A percentile compares a stretch with the other conserved stretches of the same genome.
phyloP scores from a whole-genome alignment of 1,140 invertebrate species.

The Ips nitidus region DNA sequence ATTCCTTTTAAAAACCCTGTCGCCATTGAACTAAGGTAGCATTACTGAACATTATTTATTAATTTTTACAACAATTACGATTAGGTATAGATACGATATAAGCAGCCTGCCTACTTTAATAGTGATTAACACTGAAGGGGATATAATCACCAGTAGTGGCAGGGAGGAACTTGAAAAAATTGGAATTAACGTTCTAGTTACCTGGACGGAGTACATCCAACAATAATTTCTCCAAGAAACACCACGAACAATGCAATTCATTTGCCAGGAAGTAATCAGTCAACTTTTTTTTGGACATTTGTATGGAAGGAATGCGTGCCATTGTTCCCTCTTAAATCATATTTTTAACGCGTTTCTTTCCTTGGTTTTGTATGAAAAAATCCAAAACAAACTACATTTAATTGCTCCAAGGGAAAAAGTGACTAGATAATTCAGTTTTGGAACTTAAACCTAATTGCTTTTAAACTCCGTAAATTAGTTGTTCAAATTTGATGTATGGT shows the following conservation, averaged over 20 bases:
- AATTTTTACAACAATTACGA: background rate
- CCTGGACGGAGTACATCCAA: constrained; percentile 39
- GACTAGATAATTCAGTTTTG: too few species aligned
- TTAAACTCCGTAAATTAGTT: too few species aligned
- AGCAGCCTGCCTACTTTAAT: constrained; percentile 29
- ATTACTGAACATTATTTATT: background rate
- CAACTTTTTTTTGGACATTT: constrained; percentile 12
- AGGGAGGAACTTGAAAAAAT: constrained; percentile 30
- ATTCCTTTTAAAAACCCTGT: constrained; percentile 25
- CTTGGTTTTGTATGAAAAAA: background rate
- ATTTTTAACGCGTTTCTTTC: constrained; percentile 5
- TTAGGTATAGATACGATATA: constrained; percentile 30
- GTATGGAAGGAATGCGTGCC: background rate
- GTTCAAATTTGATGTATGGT: too few species aligned
- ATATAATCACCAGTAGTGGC: constrained; percentile 34
- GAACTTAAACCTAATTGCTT: too few species aligned
- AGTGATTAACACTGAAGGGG: constrained; percentile 34
- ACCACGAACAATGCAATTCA: background rate
- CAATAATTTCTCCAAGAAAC: constrained; percentile 6
- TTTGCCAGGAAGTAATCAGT: constrained; percentile 6
- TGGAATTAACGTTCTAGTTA: constrained; percentile 33
- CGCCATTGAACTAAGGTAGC: constrained; percentile 5
- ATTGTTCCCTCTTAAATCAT: constrained; percentile 3
- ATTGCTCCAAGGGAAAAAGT: too few species aligned
- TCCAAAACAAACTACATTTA: too few species aligned